These are phyloP conservation scores for Ophioderma brevispina DNA, from an alignment of 35 echinoderm and acorn worm genomes.

Conservation along the genomic window DNA sequence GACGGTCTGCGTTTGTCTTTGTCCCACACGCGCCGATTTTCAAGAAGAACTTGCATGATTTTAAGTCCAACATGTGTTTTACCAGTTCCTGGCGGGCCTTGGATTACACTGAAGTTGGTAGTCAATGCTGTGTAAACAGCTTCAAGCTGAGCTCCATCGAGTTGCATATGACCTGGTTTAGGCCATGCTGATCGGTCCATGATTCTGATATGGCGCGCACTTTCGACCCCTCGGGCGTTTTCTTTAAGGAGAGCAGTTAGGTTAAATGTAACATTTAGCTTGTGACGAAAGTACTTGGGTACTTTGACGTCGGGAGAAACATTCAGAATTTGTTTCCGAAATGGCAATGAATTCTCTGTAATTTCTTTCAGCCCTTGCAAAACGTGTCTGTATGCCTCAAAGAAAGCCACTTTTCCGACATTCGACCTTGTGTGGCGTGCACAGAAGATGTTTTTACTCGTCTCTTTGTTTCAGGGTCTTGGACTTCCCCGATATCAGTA, in stretches of 20 bases:
- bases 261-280: slow-evolving; percentile 51
- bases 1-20: background rate
- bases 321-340: slow-evolving; percentile 72
- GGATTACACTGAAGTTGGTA: slow-evolving; percentile 80
- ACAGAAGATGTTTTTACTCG: slow-evolving; percentile 32
- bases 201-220: background rate
- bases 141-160: slow-evolving; percentile 74
- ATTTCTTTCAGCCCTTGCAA: slow-evolving; percentile 74
- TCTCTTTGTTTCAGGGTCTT: slow-evolving; percentile 10
- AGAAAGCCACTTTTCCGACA: slow-evolving; percentile 89
- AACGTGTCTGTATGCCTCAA: slow-evolving; percentile 95
- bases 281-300: slow-evolving; percentile 63
- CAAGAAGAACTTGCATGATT: slow-evolving; percentile 82
- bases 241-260: slow-evolving; percentile 44
- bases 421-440: slow-evolving; percentile 34
- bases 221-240: background rate
- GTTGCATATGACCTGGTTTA: slow-evolving; percentile 10
- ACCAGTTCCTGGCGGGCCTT: slow-evolving; percentile 96
- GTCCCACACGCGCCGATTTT: slow-evolving; percentile 35
- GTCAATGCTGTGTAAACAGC: slow-evolving; percentile 81
- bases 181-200: slow-evolving; percentile 44
- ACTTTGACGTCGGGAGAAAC: slow-evolving; percentile 17
- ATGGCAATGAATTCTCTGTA: slow-evolving; percentile 55
- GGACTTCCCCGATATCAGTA: slow-evolving; percentile 62
- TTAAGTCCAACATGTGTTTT: slow-evolving; percentile 96